Base-by-base conservation (phyloP, 2,797 vertebrate species). In the Pampus argenteus region DNA sequence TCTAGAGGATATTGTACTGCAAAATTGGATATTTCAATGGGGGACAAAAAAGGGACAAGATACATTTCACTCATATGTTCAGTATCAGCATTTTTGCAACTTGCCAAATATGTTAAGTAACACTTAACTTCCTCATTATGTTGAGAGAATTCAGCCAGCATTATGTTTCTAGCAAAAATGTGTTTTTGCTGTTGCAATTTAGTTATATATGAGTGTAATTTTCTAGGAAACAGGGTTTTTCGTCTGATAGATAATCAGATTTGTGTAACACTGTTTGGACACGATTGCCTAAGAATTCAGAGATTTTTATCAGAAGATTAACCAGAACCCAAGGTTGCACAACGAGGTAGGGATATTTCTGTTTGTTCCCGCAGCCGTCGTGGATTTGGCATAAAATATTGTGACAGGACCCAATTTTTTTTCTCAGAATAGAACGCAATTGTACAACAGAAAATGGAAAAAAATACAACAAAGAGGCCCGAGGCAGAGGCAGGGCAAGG, bases 271-370 rank as follows among this genome's bases (percentile, higher is more conserved):
- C 11, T 54, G 4, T 66, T 51, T 63, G 60, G 44, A 69, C 52
- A 68, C 1, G n/a, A 69, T 74, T 74, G 40, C 49, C 22, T 34
- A 57, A 69, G 26, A 57, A 6, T 9, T 59, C 17, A 13, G 56
- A 50, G 23, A 56, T 69, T 66, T 63, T 73, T 55, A 76, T 82
- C 67, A 54, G 49, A 59, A 45, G 40, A 57, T 76, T 76, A 66
- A 82, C 51, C 81, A 79, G 31, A 89, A 59, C 58, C 78, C 71
- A 36, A 66, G 51, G 66, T 89, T 89, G 74, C 72, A 81, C 84
- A 90, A 88, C 67, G 62, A 78, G 64, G 74, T 65, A 61, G 75
- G 78, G 76, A 68, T 48, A 71, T 68, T 72, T 76, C 58, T 76
- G 71, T 87, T 81, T 86, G 57, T 74, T 80, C 50, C 76, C 82